A percentile compares a stretch with the other conserved stretches of the same genome.
phyloP scores from a whole-genome alignment of 2,797 vertebrate species.

The Eremophila alpestris region DNA sequence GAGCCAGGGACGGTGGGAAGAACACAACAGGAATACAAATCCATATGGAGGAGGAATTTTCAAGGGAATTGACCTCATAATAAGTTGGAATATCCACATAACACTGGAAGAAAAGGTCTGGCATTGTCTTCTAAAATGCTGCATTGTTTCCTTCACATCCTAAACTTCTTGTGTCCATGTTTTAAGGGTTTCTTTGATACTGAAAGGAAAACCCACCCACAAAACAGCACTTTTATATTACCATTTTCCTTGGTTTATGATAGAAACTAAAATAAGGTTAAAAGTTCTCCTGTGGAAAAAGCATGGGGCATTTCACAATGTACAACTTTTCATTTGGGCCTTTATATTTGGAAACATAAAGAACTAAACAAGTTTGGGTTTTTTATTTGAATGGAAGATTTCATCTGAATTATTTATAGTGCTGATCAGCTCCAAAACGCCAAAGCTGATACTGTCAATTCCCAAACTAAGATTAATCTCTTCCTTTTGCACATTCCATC shows the following conservation, averaged over 20 bases:
- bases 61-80: neutral
- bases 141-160: neutral
- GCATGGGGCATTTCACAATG: accelerated
- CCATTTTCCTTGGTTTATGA: neutral
- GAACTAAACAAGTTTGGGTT: neutral
- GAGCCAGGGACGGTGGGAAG: neutral
- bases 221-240: neutral
- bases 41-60: neutral
- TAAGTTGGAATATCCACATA: neutral
- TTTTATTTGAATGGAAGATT: neutral
- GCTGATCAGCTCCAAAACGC: neutral
- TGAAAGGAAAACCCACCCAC: neutral
- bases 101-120: neutral
- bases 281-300: neutral
- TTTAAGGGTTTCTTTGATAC: neutral
- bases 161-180: neutral
- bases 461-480: neutral
- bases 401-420: neutral
- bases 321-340: neutral
- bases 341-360: neutral
- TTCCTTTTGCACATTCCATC: neutral
- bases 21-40: neutral
- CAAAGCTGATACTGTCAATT: neutral
- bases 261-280: neutral
- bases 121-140: neutral